Conservation (phyloP, 2,888 invertebrate species). For the Stramonita haemastoma region DNA sequence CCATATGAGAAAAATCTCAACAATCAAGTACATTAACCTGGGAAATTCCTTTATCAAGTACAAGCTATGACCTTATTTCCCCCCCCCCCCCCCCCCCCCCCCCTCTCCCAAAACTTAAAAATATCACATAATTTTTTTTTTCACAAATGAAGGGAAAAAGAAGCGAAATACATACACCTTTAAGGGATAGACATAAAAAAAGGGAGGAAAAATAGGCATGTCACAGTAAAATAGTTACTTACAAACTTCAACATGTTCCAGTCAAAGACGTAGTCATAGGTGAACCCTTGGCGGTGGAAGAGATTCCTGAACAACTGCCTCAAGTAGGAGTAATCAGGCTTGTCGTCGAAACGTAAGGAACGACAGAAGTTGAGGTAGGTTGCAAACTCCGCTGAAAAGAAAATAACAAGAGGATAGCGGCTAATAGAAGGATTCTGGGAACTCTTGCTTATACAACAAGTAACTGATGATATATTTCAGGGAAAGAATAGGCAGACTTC, state of each 20-base stretch:
- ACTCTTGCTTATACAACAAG: no score
- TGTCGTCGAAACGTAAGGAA: constrained; percentile 96
- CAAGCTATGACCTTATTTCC: no score
- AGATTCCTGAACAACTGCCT: constrained; percentile 96
- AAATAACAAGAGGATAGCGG: not conserved
- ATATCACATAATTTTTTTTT: no score
- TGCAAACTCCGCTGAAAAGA: constrained; percentile 88
- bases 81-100: no score
- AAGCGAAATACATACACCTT: not conserved
- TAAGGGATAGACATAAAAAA: not conserved
- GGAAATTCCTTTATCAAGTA: no score
- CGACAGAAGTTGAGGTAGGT: constrained; percentile 98
- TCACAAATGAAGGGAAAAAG: not conserved
- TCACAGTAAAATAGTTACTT: constrained; percentile 57
- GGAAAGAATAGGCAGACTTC: no score
- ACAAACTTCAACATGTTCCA: constrained; percentile 98
- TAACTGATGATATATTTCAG: no score
- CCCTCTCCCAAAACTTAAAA: no score
- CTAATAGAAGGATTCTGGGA: no score
- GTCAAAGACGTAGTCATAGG: constrained; percentile 99
- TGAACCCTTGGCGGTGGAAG: constrained; percentile 97
- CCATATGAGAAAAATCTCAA: no score
- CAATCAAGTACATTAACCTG: no score
- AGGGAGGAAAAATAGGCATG: not conserved
- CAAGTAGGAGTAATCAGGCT: constrained; percentile 97